Evolutionary conservation across 2,797 vertebrate species (phyloP).

Genomic region (Alosa sapidissima): DNA sequence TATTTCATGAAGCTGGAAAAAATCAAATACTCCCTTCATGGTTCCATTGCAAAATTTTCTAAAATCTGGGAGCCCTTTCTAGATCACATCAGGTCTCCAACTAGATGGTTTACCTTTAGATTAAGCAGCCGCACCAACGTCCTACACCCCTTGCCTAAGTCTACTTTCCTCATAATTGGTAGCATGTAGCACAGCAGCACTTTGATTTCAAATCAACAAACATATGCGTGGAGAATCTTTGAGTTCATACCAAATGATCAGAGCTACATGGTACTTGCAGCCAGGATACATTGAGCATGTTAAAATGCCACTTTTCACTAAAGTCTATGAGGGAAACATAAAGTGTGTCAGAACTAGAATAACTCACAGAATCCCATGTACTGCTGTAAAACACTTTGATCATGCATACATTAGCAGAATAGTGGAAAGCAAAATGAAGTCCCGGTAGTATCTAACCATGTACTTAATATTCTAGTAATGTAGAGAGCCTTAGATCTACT

Average conservation of each 20-base stretch:
- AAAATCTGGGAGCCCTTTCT: no score
- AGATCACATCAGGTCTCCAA: no score
- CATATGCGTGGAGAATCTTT: background rate
- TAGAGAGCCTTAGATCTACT: background rate
- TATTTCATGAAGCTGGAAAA: no score
- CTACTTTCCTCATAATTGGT: no score
- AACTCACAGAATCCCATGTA: constrained; percentile 31
- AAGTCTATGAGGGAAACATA: background rate
- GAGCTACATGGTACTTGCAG: background rate
- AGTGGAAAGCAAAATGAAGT: constrained; percentile 40
- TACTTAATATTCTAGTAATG: constrained; percentile 36
- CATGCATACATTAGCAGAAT: constrained; percentile 33
- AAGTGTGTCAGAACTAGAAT: constrained; percentile 37
- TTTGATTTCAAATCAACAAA: background rate
- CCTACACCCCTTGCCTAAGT: no score
- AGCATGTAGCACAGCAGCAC: no score
- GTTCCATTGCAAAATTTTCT: no score
- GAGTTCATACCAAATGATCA: background rate
- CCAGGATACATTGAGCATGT: background rate
- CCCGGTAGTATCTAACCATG: constrained; percentile 28
- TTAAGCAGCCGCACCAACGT: no score
- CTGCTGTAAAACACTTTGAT: constrained; percentile 45
- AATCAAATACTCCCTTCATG: no score
- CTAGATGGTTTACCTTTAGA: no score
- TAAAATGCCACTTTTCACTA: background rate